These are phyloP conservation scores for Enhydra lutris DNA, from an alignment of 2,113 vertebrate genomes.

Conservation along the genomic window DNA sequence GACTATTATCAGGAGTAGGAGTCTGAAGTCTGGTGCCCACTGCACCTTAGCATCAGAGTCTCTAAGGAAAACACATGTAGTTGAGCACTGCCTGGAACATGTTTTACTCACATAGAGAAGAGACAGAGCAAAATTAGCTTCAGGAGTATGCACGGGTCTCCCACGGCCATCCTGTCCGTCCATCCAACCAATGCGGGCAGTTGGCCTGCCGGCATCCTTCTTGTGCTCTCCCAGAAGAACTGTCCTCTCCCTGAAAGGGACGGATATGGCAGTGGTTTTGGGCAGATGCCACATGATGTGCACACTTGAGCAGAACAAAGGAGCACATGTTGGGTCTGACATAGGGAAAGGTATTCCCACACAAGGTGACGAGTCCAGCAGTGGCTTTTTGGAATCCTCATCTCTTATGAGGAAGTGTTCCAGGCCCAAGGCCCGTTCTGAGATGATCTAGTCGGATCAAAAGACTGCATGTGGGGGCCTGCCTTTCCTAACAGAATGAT, in stretches of 20 bases:
- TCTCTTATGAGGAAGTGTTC: not conserved
- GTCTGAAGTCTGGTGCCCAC: not conserved
- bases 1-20: not conserved
- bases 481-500: not conserved
- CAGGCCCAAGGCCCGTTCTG: too few relatives aligned
- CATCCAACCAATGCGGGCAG: fast-evolving
- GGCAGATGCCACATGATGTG: not conserved
- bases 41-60: not conserved
- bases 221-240: not conserved
- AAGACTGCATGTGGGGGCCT: not conserved
- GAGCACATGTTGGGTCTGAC: not conserved
- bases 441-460: not conserved
- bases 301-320: not conserved
- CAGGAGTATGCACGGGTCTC: too few relatives aligned
- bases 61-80: not conserved
- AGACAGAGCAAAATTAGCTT: not conserved
- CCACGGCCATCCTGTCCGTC: not conserved
- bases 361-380: not conserved
- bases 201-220: not conserved
- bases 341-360: not conserved
- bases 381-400: not conserved
- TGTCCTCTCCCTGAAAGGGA: not conserved
- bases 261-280: too few relatives aligned
- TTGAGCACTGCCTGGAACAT: not conserved
- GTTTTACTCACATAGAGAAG: not conserved